Base-by-base conservation (phyloP, 2,888 invertebrate species). In the Oligia latruncula region DNA sequence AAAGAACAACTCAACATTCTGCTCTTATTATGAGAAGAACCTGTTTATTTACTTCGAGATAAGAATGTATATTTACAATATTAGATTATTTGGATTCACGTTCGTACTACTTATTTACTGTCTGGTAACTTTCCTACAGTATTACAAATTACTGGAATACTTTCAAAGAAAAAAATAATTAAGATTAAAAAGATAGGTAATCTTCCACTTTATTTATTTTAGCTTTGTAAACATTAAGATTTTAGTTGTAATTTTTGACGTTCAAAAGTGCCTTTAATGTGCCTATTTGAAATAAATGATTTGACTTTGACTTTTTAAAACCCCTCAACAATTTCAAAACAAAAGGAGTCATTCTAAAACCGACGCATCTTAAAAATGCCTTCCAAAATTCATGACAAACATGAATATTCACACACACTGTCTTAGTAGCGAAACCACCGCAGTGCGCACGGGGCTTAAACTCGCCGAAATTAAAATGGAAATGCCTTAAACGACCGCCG, bases 391-490 rank as follows among this genome's bases (percentile, higher is more conserved):
- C 77, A 80, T 87, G 74, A 74, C 85, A 43, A 76, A 66, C 77
- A 85, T 85, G 83, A 87, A 88, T 89, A 82, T 89, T 87, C 77
- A 73, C 71, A 74, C 77, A 83, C 70, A 77, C 71, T 66, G 73
- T 65, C 74, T 71, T 77, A 67, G 82, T 78, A 78, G 43, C 29
- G 49, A 77, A 74, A 40, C 58, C 82, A 70, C 74, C 72, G 49
- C 86, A 86, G 87, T 90, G 88, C 78, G 80, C 86, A 74, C 77
- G 74, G 74, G 82, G 80, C 88, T 87, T 85, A 90, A 90, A 88
- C 85, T 86, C 84, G 78, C 84, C 87, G 82, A 90, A 92, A 92
- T 92, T 92, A 92, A 92, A 92, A 92, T 92, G 92, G 89, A 90
- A 92, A 91, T 92, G 89, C 87, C 86, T 85, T 85, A 83, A 89